These are phyloP conservation scores for Notospermus geniculatus DNA, from an alignment of 1,140 invertebrate genomes.

Conservation along the genomic window DNA sequence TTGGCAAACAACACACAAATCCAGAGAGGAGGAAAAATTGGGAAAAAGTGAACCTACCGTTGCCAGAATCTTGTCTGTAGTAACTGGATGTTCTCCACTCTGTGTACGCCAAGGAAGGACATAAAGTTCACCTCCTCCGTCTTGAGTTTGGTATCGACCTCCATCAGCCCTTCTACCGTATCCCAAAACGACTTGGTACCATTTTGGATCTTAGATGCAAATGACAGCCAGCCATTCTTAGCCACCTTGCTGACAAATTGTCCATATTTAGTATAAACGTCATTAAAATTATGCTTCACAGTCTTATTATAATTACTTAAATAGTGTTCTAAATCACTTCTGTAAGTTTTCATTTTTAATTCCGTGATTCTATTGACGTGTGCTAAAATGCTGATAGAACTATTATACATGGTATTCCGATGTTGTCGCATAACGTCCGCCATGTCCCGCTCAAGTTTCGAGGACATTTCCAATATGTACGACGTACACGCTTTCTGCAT, in stretches of 20 bases:
- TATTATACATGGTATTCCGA: neutral
- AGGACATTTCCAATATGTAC: conserved; percentile 15
- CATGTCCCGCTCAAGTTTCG: conserved; percentile 8
- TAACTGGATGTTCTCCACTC: conserved; percentile 19
- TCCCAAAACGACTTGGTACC: neutral
- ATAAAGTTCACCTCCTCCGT: conserved; percentile 11
- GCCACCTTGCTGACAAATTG: neutral
- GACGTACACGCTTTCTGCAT: conserved; percentile 16
- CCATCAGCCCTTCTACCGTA: neutral
- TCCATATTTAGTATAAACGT: neutral
- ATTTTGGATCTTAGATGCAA: neutral
- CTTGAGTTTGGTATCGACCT: neutral
- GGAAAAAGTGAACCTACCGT: too few relatives aligned
- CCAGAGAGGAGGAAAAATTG: too few relatives aligned
- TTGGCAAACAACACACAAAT: too few relatives aligned
- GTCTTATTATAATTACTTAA: neutral
- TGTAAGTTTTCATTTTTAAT: neutral
- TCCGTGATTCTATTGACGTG: neutral
- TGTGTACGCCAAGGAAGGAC: conserved; percentile 18
- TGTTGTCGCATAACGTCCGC: neutral
- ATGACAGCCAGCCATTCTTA: conserved; percentile 4
- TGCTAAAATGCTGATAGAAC: neutral
- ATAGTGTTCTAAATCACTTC: neutral
- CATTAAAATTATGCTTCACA: neutral
- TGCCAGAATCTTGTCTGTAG: conserved; percentile 18